phyloP scores from a whole-genome alignment of 2,888 invertebrate genomes.

The Mellilla xanthometata region DNA sequence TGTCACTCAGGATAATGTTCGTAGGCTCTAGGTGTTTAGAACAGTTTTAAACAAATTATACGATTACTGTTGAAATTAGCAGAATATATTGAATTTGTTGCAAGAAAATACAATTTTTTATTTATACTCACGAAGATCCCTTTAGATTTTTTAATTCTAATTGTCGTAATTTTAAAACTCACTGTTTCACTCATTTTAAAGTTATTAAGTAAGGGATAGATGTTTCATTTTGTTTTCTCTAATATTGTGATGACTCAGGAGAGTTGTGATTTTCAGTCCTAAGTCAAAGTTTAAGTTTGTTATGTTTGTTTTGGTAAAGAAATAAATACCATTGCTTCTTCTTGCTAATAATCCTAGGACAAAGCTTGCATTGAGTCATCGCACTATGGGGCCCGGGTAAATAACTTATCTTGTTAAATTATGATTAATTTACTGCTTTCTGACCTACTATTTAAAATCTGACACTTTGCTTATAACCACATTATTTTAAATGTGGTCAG shows the following conservation, averaged over 20 bases:
- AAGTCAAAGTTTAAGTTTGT: constrained; percentile 42
- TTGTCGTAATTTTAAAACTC: constrained; percentile 55
- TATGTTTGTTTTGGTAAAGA: constrained; percentile 37
- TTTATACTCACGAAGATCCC: constrained; percentile 59
- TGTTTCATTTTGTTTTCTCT: constrained; percentile 45
- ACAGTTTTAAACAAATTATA: constrained; percentile 48
- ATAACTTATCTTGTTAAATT: constrained; percentile 33
- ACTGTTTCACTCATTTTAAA: constrained; percentile 62
- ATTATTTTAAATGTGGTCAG: constrained; percentile 11
- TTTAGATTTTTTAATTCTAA: constrained; percentile 46
- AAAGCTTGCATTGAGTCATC: constrained; percentile 83
- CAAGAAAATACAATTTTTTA: constrained; percentile 71
- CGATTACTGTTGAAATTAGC: constrained; percentile 71
- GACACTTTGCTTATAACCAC: too few species aligned
- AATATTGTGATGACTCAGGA: constrained; percentile 81
- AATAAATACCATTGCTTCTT: constrained; percentile 28
- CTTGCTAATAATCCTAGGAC: constrained; percentile 60
- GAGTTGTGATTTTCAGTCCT: constrained; percentile 52
- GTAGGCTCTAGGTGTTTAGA: constrained; percentile 56
- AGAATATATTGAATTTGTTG: constrained; percentile 79
- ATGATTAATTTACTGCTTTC: constrained; percentile 35
- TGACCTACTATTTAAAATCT: constrained; percentile 31
- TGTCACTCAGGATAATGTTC: constrained; percentile 68
- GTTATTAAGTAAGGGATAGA: constrained; percentile 28
- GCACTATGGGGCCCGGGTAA: constrained; percentile 74